These are phyloP conservation scores for Lateolabrax maculatus DNA, from an alignment of 2,797 vertebrate genomes.

Conservation along the genomic window DNA sequence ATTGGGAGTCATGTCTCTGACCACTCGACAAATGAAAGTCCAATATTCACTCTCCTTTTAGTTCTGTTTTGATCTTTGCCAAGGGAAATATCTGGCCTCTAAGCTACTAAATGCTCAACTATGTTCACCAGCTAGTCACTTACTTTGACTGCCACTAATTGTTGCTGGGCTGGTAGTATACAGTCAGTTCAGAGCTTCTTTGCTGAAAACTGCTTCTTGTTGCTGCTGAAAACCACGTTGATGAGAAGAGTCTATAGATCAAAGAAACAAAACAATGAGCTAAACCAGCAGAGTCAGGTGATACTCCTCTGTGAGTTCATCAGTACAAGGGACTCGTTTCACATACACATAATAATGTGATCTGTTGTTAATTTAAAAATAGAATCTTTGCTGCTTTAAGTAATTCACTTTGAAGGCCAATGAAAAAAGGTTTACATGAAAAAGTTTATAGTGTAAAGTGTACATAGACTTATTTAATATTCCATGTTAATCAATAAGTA, in stretches of 20 bases:
- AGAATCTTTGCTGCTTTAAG: neutral
- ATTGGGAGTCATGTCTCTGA: neutral
- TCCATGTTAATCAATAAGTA: neutral
- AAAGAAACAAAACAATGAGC: constrained; percentile 23
- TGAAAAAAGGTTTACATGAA: neutral
- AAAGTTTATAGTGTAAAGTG: neutral
- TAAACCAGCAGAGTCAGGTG: neutral
- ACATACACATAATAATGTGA: neutral
- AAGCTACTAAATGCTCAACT: neutral
- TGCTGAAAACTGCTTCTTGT: neutral
- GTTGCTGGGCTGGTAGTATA: neutral
- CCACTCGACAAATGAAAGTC: constrained; percentile 5
- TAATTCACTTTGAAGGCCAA: neutral
- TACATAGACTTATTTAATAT: neutral
- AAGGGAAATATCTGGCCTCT: constrained; percentile 14
- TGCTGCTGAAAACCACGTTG: constrained; percentile 9
- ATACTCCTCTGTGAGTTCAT: neutral
- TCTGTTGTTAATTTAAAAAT: neutral
- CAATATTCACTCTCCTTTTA: constrained; percentile 17
- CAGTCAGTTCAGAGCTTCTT: neutral
- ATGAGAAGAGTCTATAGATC: neutral
- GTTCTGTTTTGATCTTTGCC: constrained; percentile 12
- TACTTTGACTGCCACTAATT: constrained; percentile 19
- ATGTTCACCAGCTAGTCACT: neutral
- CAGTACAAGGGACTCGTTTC: neutral